These are phyloP conservation scores for Cosmia pyralina DNA, from an alignment of 2,888 invertebrate species.

Conservation along the genomic window DNA sequence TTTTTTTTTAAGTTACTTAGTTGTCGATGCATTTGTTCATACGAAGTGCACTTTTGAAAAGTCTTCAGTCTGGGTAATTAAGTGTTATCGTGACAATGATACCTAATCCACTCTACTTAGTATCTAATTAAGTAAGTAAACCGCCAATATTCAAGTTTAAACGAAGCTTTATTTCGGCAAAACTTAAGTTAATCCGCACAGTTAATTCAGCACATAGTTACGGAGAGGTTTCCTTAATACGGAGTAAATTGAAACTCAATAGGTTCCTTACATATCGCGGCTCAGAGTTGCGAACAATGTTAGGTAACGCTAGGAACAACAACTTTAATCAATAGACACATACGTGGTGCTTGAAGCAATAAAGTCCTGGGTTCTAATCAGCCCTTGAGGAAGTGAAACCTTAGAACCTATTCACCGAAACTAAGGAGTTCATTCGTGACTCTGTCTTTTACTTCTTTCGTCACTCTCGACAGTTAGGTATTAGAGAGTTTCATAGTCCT, in stretches of 20 bases:
- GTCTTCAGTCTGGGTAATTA: not conserved
- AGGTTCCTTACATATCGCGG: slow-evolving; percentile 33
- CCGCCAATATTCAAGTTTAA: slow-evolving; percentile 11
- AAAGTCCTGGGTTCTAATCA: slow-evolving; percentile 14
- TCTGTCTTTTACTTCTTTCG: not conserved
- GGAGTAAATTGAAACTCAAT: slow-evolving; percentile 61
- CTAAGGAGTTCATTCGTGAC: not conserved
- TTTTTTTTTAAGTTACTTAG: not conserved
- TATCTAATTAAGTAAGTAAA: slow-evolving; percentile 8
- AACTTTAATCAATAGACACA: slow-evolving; percentile 21
- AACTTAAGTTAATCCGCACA: slow-evolving; percentile 31
- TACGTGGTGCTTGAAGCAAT: slow-evolving; percentile 12
- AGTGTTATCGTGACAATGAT: slow-evolving; percentile 20
- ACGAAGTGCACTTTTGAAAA: slow-evolving; percentile 3
- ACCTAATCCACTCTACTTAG: not conserved
- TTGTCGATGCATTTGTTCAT: not conserved
- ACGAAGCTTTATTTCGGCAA: slow-evolving; percentile 28
- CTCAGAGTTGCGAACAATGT: slow-evolving; percentile 42
- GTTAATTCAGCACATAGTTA: slow-evolving; percentile 28
- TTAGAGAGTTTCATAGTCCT: not conserved
- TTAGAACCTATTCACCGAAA: not conserved
- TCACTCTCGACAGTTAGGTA: not conserved
- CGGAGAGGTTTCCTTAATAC: slow-evolving; percentile 42
- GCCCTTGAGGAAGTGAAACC: slow-evolving; percentile 1
- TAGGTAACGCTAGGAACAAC: slow-evolving; percentile 20